These are phyloP conservation scores for Drosophila planitibia DNA, from an alignment of 2,888 invertebrate species.

Conservation along the genomic window DNA sequence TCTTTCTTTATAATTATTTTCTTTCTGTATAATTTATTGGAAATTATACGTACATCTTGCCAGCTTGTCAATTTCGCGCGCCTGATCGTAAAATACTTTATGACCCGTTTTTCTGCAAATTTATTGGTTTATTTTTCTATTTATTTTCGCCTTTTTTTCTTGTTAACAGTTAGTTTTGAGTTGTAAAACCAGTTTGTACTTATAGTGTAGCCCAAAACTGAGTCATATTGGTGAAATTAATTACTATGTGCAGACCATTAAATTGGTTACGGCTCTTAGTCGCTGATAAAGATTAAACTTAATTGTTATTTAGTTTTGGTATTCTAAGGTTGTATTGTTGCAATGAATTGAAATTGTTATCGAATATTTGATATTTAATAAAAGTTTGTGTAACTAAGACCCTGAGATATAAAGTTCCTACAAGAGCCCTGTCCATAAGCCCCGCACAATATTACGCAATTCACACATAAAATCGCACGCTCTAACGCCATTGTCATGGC, in stretches of 20 bases:
- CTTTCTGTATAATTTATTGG: constrained; percentile 20
- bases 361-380: background rate
- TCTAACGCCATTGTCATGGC: constrained; percentile 58
- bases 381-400: constrained; percentile 8
- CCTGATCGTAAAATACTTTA: constrained; percentile 49
- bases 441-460: constrained; percentile 49
- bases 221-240: constrained; percentile 56
- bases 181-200: constrained; percentile 53
- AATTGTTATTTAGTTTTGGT: constrained; percentile 7
- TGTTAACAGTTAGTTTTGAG: constrained; percentile 51
- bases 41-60: constrained; percentile 46
- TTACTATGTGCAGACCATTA: constrained; percentile 50
- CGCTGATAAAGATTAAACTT: constrained; percentile 19
- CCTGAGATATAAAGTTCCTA: constrained; percentile 18
- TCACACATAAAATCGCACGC: constrained; percentile 43
- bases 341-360: background rate
- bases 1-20: constrained; percentile 25
- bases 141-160: constrained; percentile 18
- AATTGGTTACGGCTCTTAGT: constrained; percentile 49
- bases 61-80: constrained; percentile 58
- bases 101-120: constrained; percentile 36
- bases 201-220: constrained; percentile 26
- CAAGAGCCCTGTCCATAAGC: constrained; percentile 19
- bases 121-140: constrained; percentile 19
- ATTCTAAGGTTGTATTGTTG: background rate